Conservation (phyloP, 2,797 vertebrate genomes). For the Bucorvus abyssinicus region DNA sequence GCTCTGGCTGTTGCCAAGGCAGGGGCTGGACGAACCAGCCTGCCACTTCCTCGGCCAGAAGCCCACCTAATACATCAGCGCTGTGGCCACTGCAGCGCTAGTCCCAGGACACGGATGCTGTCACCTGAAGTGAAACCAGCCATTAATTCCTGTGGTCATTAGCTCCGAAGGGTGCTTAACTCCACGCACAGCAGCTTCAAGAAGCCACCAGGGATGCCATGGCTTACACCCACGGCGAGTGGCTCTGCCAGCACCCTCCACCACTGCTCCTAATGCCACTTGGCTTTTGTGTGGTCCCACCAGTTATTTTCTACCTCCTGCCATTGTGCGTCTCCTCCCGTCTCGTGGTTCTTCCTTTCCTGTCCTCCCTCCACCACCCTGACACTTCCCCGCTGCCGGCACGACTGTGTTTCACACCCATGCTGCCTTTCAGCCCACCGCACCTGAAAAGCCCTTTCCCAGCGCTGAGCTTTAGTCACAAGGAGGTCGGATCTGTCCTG, state of each 20-base stretch:
- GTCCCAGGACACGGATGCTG: constrained; percentile 4
- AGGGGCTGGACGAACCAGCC: fast-evolving
- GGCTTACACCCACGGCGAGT: neutral
- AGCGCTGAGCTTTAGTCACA: neutral
- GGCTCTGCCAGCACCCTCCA: constrained; percentile 19
- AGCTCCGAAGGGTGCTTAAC: neutral
- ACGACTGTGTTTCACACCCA: fast-evolving
- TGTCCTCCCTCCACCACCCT: neutral
- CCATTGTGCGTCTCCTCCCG: neutral
- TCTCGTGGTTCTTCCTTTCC: neutral
- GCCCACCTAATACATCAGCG: neutral
- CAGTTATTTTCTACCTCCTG: neutral
- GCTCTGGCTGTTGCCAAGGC: neutral
- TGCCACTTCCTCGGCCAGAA: neutral
- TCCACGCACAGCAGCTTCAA: neutral
- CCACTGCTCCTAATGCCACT: neutral
- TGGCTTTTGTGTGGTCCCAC: neutral
- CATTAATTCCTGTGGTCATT: constrained; percentile 35
- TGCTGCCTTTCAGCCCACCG: too few species aligned
- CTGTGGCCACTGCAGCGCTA: neutral
- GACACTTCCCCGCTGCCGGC: fast-evolving
- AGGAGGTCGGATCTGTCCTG: neutral
- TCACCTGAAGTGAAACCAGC: neutral
- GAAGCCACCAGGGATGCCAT: neutral
- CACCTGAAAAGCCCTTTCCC: neutral